phyloP scores from a whole-genome alignment of 2,797 vertebrate species.

The Gallinago nigripennis region DNA sequence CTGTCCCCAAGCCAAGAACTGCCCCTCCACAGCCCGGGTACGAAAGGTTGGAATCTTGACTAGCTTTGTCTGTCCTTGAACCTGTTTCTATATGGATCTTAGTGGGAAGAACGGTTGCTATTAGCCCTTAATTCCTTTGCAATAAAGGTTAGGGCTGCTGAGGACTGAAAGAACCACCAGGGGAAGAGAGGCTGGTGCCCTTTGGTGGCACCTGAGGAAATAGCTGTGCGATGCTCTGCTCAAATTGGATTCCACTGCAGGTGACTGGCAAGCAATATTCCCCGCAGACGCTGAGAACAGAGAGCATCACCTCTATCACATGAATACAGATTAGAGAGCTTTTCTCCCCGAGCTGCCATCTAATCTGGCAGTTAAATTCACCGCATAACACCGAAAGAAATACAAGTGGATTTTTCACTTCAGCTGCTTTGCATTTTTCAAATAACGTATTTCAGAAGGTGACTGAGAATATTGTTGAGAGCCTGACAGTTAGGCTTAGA shows the following conservation, averaged over 20 bases:
- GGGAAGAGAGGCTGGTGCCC: background rate
- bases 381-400: background rate
- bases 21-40: no score
- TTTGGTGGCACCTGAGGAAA: background rate
- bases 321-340: constrained; percentile 1
- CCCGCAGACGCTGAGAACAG: background rate
- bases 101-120: background rate
- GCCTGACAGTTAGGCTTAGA: background rate
- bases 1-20: background rate
- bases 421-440: background rate
- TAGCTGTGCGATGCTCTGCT: background rate
- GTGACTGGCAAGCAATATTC: constrained; percentile 14
- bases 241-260: background rate
- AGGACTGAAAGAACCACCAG: background rate
- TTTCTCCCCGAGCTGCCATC: background rate
- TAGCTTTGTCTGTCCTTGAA: background rate
- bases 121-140: background rate
- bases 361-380: background rate
- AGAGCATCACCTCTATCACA: background rate
- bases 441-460: background rate
- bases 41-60: background rate
- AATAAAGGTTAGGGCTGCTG: background rate
- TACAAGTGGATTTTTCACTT: background rate
- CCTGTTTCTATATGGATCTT: background rate
- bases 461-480: background rate